Percentiles rank a stretch among this genome's conserved stretches.
Conservation (phyloP, 1,140 invertebrate species). For the Rhagoletis zephyria region DNA sequence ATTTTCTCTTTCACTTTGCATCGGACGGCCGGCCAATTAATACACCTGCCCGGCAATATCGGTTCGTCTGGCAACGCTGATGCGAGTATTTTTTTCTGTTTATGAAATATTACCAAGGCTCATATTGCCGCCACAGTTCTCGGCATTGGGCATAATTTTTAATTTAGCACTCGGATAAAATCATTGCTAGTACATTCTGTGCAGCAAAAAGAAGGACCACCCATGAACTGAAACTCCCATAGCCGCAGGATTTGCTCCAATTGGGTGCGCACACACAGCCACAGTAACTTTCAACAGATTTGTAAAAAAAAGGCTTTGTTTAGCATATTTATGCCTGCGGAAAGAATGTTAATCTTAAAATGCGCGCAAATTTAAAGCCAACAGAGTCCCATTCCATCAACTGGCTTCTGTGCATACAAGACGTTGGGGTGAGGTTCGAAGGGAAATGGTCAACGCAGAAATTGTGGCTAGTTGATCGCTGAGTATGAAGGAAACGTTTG, state of each 20-base stretch:
- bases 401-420: constrained; percentile 5
- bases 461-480: background rate
- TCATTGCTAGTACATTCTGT: background rate
- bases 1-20: too few relatives aligned
- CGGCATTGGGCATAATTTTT: constrained; percentile 12
- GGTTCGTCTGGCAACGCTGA: too few relatives aligned
- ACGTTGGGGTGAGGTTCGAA: too few relatives aligned
- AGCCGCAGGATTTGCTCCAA: constrained; percentile 24
- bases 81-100: background rate
- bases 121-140: background rate
- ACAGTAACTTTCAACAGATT: constrained; percentile 11
- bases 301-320: background rate
- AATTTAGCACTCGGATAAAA: constrained; percentile 26
- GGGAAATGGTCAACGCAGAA: background rate
- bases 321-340: background rate
- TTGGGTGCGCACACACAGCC: constrained; percentile 25
- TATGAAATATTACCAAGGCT: background rate
- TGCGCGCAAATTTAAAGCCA: background rate
- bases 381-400: constrained; percentile 26
- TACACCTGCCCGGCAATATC: too few relatives aligned
- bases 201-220: constrained; percentile 18
- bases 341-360: constrained; percentile 18
- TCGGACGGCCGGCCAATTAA: too few relatives aligned
- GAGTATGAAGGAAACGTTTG: background rate
- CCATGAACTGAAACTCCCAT: constrained; percentile 20